phyloP scores from a whole-genome alignment of 1,140 invertebrate species.

The Polyergus mexicanus region DNA sequence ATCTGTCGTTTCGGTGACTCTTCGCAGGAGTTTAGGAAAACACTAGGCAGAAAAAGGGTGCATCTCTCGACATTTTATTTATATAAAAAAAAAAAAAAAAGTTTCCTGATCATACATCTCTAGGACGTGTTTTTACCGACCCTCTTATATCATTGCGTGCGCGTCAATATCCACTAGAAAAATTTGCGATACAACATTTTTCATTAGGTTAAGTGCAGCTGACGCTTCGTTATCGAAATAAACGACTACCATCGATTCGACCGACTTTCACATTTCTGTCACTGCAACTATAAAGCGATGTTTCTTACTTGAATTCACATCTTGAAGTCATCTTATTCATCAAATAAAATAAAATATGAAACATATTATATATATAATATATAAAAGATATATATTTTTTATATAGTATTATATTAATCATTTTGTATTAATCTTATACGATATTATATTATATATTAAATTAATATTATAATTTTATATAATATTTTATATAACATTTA shows the following conservation, averaged over 20 bases:
- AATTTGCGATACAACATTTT: conserved; percentile 18
- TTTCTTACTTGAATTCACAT: conserved; percentile 1
- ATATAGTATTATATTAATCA: background rate
- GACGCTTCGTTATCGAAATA: conserved; percentile 48
- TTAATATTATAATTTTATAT: background rate
- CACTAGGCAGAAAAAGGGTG: conserved; percentile 20
- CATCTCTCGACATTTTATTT: conserved; percentile 10
- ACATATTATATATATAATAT: background rate
- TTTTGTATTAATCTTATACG: background rate
- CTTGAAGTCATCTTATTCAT: background rate
- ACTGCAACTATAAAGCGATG: background rate
- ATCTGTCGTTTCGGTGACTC: conserved; percentile 65
- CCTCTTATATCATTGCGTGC: background rate
- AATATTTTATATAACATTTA: background rate
- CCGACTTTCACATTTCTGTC: conserved; percentile 47
- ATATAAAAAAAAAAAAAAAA: background rate
- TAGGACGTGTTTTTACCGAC: background rate
- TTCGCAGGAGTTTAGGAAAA: conserved; percentile 60
- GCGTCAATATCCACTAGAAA: background rate
- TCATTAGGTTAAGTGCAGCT: conserved; percentile 41
- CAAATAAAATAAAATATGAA: background rate
- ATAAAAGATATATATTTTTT: too few species aligned
- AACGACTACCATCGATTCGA: conserved; percentile 42
- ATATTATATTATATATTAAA: too few species aligned
- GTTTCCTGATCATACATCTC: background rate